Percentiles rank a stretch among this genome's conserved stretches.
Conservation (phyloP, 2,888 invertebrate genomes). For the Amphimallon solstitiale region DNA sequence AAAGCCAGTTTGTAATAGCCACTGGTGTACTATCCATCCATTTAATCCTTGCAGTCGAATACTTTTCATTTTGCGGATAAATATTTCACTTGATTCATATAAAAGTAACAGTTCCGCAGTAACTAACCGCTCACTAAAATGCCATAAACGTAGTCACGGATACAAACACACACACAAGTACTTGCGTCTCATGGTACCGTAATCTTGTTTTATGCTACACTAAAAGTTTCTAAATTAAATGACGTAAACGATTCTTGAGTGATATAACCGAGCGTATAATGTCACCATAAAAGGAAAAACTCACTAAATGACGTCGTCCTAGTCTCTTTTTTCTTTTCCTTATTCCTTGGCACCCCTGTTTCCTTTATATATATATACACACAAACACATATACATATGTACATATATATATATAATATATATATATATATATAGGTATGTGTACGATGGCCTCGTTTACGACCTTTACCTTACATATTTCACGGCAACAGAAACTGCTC, state of each 20-base stretch:
- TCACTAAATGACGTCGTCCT: conserved; percentile 1
- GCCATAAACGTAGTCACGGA: neutral
- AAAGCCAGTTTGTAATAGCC: too few relatives aligned
- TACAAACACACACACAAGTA: neutral
- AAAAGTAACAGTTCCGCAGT: neutral
- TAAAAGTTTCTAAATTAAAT: conserved; percentile 34
- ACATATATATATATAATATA: too few relatives aligned
- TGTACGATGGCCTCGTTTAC: too few relatives aligned
- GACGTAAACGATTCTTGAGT: conserved; percentile 29
- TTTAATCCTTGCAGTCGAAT: neutral
- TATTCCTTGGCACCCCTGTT: neutral
- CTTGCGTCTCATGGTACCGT: neutral
- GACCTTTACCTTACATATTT: too few relatives aligned
- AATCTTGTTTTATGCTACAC: conserved; percentile 23
- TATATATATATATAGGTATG: too few relatives aligned
- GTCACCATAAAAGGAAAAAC: conserved; percentile 10
- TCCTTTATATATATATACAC: too few relatives aligned
- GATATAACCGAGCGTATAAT: conserved; percentile 23
- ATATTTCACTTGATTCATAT: neutral
- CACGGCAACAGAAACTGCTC: too few relatives aligned
- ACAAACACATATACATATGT: too few relatives aligned
- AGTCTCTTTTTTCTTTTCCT: neutral
- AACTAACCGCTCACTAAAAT: too few relatives aligned
- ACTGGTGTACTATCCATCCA: neutral
- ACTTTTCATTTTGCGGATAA: neutral